Evolutionary conservation across 2,797 vertebrate species (phyloP).

Genomic region (Pachyuromys duprasi): DNA sequence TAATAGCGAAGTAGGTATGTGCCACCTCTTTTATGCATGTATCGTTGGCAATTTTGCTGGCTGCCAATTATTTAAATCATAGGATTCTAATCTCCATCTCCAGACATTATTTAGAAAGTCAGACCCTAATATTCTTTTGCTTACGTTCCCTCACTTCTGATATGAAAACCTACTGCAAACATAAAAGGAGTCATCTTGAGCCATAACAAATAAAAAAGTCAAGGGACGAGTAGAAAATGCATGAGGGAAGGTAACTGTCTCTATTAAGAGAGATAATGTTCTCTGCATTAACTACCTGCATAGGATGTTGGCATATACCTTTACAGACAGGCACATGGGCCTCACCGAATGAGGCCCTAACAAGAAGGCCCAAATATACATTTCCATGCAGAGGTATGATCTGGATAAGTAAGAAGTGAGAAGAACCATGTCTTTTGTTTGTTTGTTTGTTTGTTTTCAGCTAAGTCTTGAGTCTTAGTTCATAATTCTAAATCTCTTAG

Average conservation of each 20-base stretch:
- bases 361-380: background rate
- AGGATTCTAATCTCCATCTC: background rate
- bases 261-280: background rate
- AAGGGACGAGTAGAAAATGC: background rate
- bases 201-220: constrained; percentile 27
- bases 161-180: constrained; percentile 35
- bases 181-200: constrained; percentile 1
- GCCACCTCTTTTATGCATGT: background rate
- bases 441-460: background rate
- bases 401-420: background rate
- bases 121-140: background rate
- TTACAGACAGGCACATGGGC: background rate
- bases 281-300: background rate
- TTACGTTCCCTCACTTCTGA: background rate
- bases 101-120: background rate
- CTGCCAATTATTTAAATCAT: background rate
- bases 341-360: background rate
- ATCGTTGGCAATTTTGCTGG: background rate
- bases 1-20: background rate
- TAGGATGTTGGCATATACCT: background rate
- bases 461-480: constrained; percentile 52
- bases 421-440: background rate
- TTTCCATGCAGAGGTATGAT: background rate
- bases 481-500: background rate
- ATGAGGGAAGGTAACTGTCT: background rate